A percentile compares a stretch with the other conserved stretches of the same genome.
Evolutionary conservation across 1,140 invertebrate species (phyloP).

Genomic region (Trichonephila inaurata): DNA sequence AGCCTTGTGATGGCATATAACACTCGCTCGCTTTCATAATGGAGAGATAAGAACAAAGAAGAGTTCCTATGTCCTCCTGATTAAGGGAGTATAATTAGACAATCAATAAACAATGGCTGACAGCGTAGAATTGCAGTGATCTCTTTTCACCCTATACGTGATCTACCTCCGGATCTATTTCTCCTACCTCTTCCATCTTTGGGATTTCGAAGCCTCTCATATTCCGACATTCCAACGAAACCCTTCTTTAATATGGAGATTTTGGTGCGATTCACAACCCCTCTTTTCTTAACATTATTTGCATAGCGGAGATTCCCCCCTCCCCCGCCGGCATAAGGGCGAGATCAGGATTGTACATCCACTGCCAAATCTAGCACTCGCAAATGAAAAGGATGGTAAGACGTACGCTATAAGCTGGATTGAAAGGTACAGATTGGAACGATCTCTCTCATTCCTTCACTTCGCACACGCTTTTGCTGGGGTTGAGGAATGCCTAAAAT

Average conservation of each 20-base stretch:
- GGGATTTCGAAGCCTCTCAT: slow-evolving; percentile 42
- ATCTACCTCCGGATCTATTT: not conserved
- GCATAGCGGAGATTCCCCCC: slow-evolving; percentile 57
- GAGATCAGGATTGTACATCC: slow-evolving; percentile 20
- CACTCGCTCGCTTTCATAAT: too few relatives aligned
- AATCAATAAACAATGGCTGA: not conserved
- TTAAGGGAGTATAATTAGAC: not conserved
- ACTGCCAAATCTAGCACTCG: not conserved
- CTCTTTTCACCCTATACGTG: not conserved
- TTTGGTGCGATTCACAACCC: slow-evolving; percentile 6
- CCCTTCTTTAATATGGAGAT: slow-evolving; percentile 72
- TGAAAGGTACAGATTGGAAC: slow-evolving; percentile 14
- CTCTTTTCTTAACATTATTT: slow-evolving; percentile 62
- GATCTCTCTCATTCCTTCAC: not conserved
- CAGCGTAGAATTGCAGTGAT: too few relatives aligned
- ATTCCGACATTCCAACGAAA: slow-evolving; percentile 49
- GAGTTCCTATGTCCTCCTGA: not conserved
- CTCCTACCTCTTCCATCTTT: not conserved
- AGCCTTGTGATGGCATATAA: too few relatives aligned
- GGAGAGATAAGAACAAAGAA: too few relatives aligned
- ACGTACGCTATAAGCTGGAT: slow-evolving; percentile 4
- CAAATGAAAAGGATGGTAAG: not conserved
- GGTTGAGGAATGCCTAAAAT: not conserved
- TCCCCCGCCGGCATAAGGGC: not conserved
- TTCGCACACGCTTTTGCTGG: not conserved